Evolutionary conservation across 2,797 vertebrate genomes (phyloP).

Genomic region (Podargus strigoides): DNA sequence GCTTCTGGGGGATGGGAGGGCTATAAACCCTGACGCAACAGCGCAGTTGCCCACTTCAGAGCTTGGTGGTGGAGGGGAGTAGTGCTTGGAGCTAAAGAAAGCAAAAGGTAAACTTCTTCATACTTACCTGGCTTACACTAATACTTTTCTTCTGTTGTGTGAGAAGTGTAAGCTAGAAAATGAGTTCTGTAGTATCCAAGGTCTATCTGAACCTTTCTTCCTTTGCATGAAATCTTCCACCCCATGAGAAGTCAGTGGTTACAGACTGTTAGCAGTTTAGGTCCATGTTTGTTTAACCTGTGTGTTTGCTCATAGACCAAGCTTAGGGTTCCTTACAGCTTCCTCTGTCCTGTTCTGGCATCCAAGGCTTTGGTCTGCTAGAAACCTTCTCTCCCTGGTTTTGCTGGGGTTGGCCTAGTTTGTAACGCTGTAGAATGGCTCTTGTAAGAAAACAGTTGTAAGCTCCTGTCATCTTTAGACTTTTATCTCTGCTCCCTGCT

Average conservation of each 20-base stretch:
- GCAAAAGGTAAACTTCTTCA: neutral
- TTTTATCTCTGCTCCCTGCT: neutral
- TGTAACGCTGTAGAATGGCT: neutral
- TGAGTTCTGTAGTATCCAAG: neutral
- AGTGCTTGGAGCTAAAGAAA: neutral
- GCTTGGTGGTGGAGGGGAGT: neutral
- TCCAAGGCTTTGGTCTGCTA: neutral
- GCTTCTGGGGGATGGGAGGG: neutral
- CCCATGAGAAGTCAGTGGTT: neutral
- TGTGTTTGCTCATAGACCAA: neutral
- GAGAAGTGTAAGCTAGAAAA: neutral
- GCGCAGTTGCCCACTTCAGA: fast-evolving
- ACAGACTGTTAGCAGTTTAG: fast-evolving
- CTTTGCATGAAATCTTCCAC: neutral
- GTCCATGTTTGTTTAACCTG: neutral
- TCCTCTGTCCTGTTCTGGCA: neutral
- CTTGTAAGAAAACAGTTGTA: neutral
- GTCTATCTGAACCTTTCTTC: neutral
- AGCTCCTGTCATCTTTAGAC: neutral
- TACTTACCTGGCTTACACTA: neutral
- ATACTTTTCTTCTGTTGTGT: neutral
- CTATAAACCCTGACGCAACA: neutral
- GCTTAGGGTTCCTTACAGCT: neutral
- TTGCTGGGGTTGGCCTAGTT: neutral
- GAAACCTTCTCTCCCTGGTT: neutral